These are phyloP conservation scores for Lepidochrysops patricia DNA, from an alignment of 2,888 invertebrate species.

Conservation along the genomic window DNA sequence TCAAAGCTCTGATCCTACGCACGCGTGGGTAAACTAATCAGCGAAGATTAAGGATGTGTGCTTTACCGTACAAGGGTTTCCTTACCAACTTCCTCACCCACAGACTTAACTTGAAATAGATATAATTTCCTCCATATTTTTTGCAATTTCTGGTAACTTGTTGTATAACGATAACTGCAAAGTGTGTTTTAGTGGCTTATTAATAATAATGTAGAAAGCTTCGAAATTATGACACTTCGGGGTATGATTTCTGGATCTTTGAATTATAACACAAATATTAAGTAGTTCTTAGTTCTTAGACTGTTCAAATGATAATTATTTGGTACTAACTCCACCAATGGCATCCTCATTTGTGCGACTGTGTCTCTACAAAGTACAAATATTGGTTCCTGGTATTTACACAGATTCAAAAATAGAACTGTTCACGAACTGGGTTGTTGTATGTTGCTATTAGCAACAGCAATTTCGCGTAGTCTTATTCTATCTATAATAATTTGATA, in stretches of 20 bases:
- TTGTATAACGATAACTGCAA: not conserved
- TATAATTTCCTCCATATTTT: not conserved
- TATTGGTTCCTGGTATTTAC: not conserved
- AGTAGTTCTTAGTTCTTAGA: no score
- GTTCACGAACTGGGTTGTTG: no score
- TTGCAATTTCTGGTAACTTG: not conserved
- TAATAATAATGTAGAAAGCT: not conserved
- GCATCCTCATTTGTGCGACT: not conserved
- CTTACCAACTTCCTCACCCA: conserved; percentile 53
- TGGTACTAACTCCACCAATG: not conserved
- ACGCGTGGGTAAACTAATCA: conserved; percentile 45
- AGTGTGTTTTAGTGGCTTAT: no score
- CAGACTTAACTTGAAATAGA: conserved; percentile 34
- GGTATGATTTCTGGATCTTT: not conserved
- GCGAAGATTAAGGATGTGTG: conserved; percentile 34
- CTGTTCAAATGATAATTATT: no score
- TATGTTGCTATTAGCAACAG: no score
- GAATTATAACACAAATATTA: no score
- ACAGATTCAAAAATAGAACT: not conserved
- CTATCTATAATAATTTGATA: no score
- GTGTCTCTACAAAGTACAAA: not conserved
- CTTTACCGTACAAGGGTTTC: conserved; percentile 38
- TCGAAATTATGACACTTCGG: not conserved
- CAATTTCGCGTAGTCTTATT: no score
- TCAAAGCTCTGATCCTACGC: conserved; percentile 25